These are phyloP conservation scores for Mactromeris polynyma DNA, from an alignment of 2,888 invertebrate genomes.

Conservation along the genomic window DNA sequence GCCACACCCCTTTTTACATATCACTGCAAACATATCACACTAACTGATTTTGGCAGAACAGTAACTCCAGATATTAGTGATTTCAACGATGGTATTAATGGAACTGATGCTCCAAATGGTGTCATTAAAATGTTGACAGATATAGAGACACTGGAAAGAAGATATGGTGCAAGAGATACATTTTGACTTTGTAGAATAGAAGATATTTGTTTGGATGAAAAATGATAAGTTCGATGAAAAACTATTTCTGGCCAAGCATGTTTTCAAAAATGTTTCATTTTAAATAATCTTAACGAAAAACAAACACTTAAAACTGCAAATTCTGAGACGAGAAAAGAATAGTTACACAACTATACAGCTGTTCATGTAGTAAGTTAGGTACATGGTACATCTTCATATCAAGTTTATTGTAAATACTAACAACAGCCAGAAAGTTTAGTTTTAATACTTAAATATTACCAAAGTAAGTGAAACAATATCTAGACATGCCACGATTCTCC, in stretches of 20 bases:
- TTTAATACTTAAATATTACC: no score
- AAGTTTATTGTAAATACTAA: no score
- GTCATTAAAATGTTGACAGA: background rate
- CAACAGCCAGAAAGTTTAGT: no score
- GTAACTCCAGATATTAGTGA: background rate
- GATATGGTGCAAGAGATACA: background rate
- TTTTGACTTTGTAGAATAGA: background rate
- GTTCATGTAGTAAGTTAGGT: no score
- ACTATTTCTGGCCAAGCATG: background rate
- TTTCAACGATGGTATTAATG: background rate
- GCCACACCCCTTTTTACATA: slow-evolving; percentile 15
- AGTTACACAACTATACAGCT: no score
- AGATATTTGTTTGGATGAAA: background rate
- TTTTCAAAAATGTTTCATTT: no score
- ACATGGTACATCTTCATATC: no score
- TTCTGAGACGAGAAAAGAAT: no score
- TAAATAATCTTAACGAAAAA: no score
- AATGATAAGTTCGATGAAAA: background rate
- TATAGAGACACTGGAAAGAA: background rate
- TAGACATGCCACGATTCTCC: no score
- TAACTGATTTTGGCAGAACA: background rate
- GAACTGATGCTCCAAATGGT: background rate
- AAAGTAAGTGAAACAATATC: no score
- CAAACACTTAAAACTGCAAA: no score
- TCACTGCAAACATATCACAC: slow-evolving; percentile 38